Evolutionary conservation across 1,140 invertebrate species (phyloP).

Genomic region (Ericerus pela): DNA sequence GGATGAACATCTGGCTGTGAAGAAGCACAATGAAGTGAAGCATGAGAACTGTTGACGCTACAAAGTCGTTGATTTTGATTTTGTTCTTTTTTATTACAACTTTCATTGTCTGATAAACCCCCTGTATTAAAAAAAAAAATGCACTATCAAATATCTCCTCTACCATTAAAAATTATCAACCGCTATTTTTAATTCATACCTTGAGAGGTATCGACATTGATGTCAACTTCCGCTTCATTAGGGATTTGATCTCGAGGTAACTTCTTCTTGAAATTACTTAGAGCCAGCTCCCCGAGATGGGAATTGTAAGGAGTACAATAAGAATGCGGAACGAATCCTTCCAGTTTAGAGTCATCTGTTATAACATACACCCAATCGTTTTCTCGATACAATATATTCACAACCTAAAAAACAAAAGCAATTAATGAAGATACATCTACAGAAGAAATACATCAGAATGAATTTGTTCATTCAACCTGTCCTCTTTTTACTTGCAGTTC

Average conservation of each 20-base stretch:
- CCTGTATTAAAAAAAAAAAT: constrained; percentile 24
- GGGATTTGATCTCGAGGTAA: constrained; percentile 45
- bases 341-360: constrained; percentile 66
- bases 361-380: constrained; percentile 96
- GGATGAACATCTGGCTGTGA: constrained; percentile 59
- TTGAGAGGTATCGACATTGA: constrained; percentile 21
- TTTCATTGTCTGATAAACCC: constrained; percentile 46
- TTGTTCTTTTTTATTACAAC: constrained; percentile 39
- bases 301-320: constrained; percentile 77
- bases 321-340: constrained; percentile 88
- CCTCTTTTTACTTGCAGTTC: constrained; percentile 68
- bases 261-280: constrained; percentile 65
- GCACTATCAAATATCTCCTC: neutral
- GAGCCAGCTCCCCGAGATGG: constrained; percentile 52
- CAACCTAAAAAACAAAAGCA: constrained; percentile 41
- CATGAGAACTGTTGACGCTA: constrained; percentile 38
- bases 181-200: constrained; percentile 20
- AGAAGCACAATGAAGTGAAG: constrained; percentile 40
- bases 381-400: constrained; percentile 83
- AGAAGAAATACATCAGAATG: neutral
- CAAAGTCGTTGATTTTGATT: constrained; percentile 36
- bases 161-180: neutral
- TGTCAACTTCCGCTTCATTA: constrained; percentile 22
- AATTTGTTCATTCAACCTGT: constrained; percentile 32
- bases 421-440: neutral